phyloP scores from a whole-genome alignment of 1,140 invertebrate species.

The Drosophila burlai region DNA sequence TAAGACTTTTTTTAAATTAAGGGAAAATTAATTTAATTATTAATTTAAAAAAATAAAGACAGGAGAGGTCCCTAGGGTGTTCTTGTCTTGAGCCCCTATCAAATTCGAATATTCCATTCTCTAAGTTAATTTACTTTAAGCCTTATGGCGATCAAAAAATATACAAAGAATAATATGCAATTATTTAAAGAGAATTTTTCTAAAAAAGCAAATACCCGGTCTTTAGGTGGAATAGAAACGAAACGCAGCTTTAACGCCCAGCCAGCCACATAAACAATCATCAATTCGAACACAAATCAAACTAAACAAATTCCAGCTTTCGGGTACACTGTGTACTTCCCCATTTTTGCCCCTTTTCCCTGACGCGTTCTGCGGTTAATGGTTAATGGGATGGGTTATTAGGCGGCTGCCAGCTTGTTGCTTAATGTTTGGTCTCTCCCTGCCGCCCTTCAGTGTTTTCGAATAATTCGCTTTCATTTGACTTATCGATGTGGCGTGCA shows the following conservation, averaged over 20 bases:
- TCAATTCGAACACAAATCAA: constrained; percentile 25
- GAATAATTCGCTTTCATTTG: constrained; percentile 33
- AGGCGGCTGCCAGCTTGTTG: constrained; percentile 34
- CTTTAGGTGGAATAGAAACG: constrained; percentile 5
- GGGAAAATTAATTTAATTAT: no score
- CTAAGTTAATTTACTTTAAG: no score
- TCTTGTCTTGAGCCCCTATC: no score
- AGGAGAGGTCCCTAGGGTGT: no score
- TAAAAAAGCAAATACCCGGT: not conserved
- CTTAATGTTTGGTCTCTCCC: constrained; percentile 27
- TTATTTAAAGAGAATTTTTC: not conserved
- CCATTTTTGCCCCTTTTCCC: not conserved
- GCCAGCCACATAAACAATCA: constrained; percentile 38
- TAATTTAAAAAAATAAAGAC: no score
- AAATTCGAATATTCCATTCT: no score
- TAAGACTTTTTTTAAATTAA: no score
- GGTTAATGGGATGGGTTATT: constrained; percentile 35
- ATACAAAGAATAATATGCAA: no score
- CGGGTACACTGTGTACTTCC: not conserved
- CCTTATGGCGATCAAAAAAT: no score
- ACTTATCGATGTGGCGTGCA: constrained; percentile 67
- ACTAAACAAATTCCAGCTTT: constrained; percentile 38
- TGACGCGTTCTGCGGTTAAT: constrained; percentile 9
- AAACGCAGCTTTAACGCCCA: not conserved
- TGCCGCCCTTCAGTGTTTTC: not conserved